Base-by-base conservation (phyloP, 2,888 invertebrate genomes). In the Ophion costatus region DNA sequence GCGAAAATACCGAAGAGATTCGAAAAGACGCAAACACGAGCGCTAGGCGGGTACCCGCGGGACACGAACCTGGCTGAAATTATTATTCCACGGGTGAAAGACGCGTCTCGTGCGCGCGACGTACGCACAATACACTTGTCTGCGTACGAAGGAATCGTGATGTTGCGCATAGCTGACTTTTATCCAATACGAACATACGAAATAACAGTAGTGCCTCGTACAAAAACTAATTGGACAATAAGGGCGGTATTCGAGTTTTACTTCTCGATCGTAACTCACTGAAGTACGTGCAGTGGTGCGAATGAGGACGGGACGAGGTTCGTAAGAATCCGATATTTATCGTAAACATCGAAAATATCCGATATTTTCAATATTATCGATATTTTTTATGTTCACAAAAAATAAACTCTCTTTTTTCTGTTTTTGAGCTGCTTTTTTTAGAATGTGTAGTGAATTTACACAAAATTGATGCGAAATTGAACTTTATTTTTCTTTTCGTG, bases 61-160 rank as follows among this genome's bases (percentile, higher is more conserved):
- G 77, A 57, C 67, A 59, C 56, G 56, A 69, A 42, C 69, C 64
- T 76, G 51, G 51, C n/a, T 17, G 9, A 70, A 69, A 83, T 83
- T 79, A 57, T 67, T 83, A 83, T 83, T 79, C 82, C 56, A 63
- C 20, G 73, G 73, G 67, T 69, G 59, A 63, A 24, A 42, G 14
- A 51, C 51, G 5, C 14, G 51, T 51, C 57, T n/a, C 67, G 51
- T 61, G 84, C 89, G 90, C 90, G 91, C 90, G 91, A 91, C 71
- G 45, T 82, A 82, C 57, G 6, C 24, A 22, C 51, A 51, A 17
- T 51, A 51, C 51, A 14, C 17, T 51, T 14, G 45, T 70, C 61
- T 70, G 63, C 51, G 81, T 51, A 56, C 70, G 51, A 61, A 70
- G 56, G 61, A 71, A 71, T 71, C 63, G 76, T 59, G 79, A 64